Percentiles rank a stretch among this genome's conserved stretches.
Conservation (phyloP, 2,888 invertebrate species). For the Ferdinandea cuprea region DNA sequence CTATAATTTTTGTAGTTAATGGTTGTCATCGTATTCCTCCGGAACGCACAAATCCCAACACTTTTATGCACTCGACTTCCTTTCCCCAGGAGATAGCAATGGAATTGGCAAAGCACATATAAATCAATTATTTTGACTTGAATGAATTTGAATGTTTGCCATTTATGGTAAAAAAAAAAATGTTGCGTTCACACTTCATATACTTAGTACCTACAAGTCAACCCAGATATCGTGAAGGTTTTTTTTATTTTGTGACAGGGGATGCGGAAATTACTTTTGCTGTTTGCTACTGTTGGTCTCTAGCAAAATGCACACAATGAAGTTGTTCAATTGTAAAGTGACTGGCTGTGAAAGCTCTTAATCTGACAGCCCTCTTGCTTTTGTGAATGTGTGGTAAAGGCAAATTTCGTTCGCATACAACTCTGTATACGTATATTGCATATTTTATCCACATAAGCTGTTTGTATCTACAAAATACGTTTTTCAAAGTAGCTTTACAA, state of each 20-base stretch:
- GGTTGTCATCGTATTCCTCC: conserved; percentile 38
- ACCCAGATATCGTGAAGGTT: conserved; percentile 4
- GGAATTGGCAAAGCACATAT: conserved; percentile 23
- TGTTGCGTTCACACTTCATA: conserved; percentile 10
- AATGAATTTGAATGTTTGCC: conserved; percentile 56
- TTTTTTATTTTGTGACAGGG: conserved; percentile 13
- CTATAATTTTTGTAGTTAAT: conserved; percentile 29
- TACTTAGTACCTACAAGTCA: neutral
- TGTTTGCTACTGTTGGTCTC: conserved; percentile 15
- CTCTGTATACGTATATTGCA: neutral
- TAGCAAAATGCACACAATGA: conserved; percentile 34
- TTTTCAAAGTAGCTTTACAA: too few relatives aligned
- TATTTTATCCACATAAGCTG: too few relatives aligned
- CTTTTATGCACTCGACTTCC: conserved; percentile 6
- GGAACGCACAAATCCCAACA: neutral
- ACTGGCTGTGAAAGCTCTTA: conserved; percentile 10
- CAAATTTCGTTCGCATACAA: neutral
- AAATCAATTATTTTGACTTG: conserved; percentile 63
- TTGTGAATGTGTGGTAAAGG: neutral
- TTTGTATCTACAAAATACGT: too few relatives aligned
- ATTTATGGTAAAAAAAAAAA: conserved; percentile 17
- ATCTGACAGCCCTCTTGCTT: conserved; percentile 14
- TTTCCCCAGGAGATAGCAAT: neutral
- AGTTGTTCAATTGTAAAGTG: conserved; percentile 27
- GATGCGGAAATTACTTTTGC: conserved; percentile 46